Evolutionary conservation across 2,113 vertebrate species (phyloP).

Genomic region (Rhagologus leucostigma): DNA sequence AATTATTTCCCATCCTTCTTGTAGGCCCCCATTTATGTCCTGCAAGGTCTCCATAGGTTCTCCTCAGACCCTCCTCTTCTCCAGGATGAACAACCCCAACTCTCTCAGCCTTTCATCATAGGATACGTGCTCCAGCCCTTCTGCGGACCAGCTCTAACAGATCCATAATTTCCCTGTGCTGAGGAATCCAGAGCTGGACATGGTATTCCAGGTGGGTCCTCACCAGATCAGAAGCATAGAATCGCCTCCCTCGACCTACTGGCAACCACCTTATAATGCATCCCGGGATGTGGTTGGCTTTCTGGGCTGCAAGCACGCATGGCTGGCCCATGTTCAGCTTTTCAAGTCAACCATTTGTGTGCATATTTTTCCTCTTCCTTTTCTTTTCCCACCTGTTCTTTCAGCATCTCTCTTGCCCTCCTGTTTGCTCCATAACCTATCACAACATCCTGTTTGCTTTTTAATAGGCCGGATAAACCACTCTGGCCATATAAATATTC

Average conservation of each 20-base stretch:
- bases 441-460: not conserved
- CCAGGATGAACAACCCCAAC: not conserved
- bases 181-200: not conserved
- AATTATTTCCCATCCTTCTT: not conserved
- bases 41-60: not conserved
- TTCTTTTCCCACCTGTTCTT: not conserved
- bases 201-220: not conserved
- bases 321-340: not conserved
- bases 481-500: not conserved
- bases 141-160: not conserved
- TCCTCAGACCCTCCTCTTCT: not conserved
- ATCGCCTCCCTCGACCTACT: fast-evolving
- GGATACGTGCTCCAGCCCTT: not conserved
- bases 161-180: not conserved
- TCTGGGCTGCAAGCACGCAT: not conserved
- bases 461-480: not conserved
- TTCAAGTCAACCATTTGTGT: not conserved
- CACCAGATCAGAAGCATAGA: not conserved
- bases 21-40: not conserved
- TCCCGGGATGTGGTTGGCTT: not conserved
- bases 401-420: not conserved
- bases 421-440: not conserved
- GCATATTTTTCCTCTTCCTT: not conserved
- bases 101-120: not conserved
- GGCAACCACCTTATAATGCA: fast-evolving